These are phyloP conservation scores for Pterocles burchelli DNA, from an alignment of 2,113 vertebrate genomes.

Conservation along the genomic window DNA sequence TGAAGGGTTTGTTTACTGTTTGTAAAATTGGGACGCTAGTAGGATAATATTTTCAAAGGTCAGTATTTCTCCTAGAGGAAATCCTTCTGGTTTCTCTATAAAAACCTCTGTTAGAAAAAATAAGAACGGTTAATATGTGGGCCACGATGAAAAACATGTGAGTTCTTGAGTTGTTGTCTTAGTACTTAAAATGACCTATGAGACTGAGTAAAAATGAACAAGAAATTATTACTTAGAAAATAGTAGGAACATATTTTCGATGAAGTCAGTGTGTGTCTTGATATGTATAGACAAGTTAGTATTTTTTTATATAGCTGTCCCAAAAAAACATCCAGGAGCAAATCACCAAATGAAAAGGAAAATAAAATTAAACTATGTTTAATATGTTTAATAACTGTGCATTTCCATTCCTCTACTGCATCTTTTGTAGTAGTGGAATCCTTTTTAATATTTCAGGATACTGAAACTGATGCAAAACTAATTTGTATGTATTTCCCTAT, in stretches of 20 bases:
- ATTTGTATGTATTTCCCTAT: neutral
- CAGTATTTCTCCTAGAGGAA: neutral
- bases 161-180: neutral
- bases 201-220: neutral
- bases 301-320: neutral
- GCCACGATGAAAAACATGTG: neutral
- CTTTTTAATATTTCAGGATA: neutral
- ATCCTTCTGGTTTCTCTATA: neutral
- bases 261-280: neutral
- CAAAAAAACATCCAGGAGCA: neutral
- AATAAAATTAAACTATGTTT: neutral
- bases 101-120: neutral
- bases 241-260: neutral
- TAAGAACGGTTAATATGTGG: neutral
- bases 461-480: neutral
- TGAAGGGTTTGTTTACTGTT: neutral
- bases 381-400: neutral
- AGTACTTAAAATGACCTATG: neutral
- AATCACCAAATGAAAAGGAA: neutral
- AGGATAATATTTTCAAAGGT: neutral
- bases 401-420: neutral
- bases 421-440: neutral
- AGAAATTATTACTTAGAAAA: neutral
- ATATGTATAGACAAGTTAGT: neutral
- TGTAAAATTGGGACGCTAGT: neutral